These are phyloP conservation scores for Taphrorychus bicolor DNA, from an alignment of 2,888 invertebrate genomes.

Conservation along the genomic window DNA sequence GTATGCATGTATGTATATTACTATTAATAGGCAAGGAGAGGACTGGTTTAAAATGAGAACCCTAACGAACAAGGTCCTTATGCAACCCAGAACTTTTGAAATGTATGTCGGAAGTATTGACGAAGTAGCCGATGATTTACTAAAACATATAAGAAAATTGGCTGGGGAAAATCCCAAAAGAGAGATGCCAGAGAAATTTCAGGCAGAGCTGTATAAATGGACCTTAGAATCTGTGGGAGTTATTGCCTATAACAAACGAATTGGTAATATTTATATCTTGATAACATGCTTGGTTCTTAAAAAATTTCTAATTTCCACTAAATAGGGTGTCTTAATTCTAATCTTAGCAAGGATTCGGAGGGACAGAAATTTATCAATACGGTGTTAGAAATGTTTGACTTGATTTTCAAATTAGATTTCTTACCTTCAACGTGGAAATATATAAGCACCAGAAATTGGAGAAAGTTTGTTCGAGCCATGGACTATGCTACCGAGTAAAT, in stretches of 20 bases:
- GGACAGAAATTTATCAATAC: slow-evolving; percentile 59
- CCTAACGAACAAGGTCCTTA: slow-evolving; percentile 64
- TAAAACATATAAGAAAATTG: slow-evolving; percentile 45
- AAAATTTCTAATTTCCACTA: slow-evolving; percentile 10
- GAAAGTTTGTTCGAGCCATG: too few species aligned
- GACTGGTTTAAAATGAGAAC: slow-evolving; percentile 64
- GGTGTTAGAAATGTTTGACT: slow-evolving; percentile 49
- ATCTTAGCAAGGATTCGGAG: slow-evolving; percentile 53
- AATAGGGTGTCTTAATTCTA: slow-evolving; percentile 58
- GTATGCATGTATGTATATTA: too few species aligned
- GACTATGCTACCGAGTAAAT: too few species aligned
- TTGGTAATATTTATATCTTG: slow-evolving; percentile 45
- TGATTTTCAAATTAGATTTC: slow-evolving; percentile 53
- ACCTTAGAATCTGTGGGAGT: slow-evolving; percentile 65
- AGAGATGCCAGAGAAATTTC: slow-evolving; percentile 59
- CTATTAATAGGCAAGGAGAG: slow-evolving; percentile 64
- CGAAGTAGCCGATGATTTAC: slow-evolving; percentile 50
- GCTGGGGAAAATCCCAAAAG: slow-evolving; percentile 34
- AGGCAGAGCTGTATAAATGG: slow-evolving; percentile 67
- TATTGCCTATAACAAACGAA: slow-evolving; percentile 57
- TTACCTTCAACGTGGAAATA: slow-evolving; percentile 54
- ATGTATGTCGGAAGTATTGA: slow-evolving; percentile 52
- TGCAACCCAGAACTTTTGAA: too few species aligned
- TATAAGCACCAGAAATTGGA: slow-evolving; percentile 51
- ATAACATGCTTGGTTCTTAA: too few species aligned